Evolutionary conservation across 2,113 vertebrate genomes (phyloP), one percentile per base, ranked within the genome.

Genomic region (Epinephelus lanceolatus): DNA sequence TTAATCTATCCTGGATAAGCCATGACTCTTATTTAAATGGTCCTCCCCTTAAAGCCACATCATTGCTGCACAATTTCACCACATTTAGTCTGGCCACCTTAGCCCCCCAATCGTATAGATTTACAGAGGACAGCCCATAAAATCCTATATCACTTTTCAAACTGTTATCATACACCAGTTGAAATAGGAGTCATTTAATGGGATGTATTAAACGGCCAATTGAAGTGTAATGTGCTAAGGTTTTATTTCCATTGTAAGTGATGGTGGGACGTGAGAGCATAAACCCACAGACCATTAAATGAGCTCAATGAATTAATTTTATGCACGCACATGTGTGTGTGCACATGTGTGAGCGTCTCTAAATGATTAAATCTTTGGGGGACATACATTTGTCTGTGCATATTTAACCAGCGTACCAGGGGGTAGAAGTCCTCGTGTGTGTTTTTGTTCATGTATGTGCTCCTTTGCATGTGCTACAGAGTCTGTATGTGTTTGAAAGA

Each of bases 201-300:
- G 87, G 62, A 74, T n/a, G 45, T 83, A 93, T 94, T 94, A 93
- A 91, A 92, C 19, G 90, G 86, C 87, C 92, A 94, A 94, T 93
- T 93, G 88, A 90, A 90, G 91, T 82, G 81, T 92, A 92, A 93
- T 91, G 90, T 89, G 76, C 86, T 76, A 55, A 25, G 81, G 76
- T 87, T 93, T 92, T 91, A 91, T 90, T 86, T 80, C 84, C 85
- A 72, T 89, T 90, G 88, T 85, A 92, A 88, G 88, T 82, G 89
- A 91, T 92, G 89, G 81, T 85, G 86, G 84, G 85, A 87, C 81
- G 77, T 85, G 89, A 92, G 86, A 88, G 77, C 80, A 88, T 91
- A 87, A 89, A 88, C 86, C 83, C 89, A 90, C 80, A 88, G 86
- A 91, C 86, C 85, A 89, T 92, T 91, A 90, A 92, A 92, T 86